Conservation (phyloP, 2,888 invertebrate species). For the Torymus texanus region DNA sequence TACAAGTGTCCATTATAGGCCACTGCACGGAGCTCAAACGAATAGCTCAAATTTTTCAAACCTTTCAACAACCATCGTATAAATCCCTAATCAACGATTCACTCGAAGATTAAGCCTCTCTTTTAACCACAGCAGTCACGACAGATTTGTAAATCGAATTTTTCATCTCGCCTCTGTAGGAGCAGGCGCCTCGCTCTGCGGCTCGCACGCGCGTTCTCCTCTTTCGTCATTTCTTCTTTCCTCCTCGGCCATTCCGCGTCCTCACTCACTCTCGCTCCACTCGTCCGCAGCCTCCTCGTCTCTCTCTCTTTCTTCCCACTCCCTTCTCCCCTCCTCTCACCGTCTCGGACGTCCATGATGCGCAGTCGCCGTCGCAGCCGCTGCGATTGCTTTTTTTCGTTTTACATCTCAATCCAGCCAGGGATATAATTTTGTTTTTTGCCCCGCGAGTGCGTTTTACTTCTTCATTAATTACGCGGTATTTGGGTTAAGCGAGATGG, state of each 20-base stretch:
- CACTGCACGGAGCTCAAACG: too few species aligned
- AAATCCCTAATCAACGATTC: too few species aligned
- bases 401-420: conserved; percentile 49
- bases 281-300: conserved; percentile 46
- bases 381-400: conserved; percentile 14
- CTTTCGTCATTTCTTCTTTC: conserved; percentile 49
- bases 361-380: neutral
- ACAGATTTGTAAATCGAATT: conserved; percentile 73
- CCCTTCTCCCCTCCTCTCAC: conserved; percentile 34
- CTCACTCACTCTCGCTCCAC: conserved; percentile 49
- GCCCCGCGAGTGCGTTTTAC: conserved; percentile 30
- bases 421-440: conserved; percentile 15
- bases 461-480: too few species aligned
- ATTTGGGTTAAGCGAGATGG: too few species aligned
- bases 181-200: conserved; percentile 54
- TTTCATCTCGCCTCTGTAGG: conserved; percentile 67
- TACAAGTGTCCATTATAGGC: too few species aligned
- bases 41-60: too few species aligned
- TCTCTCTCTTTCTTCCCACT: conserved; percentile 43
- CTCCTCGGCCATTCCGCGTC: conserved; percentile 48
- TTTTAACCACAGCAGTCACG: conserved; percentile 66
- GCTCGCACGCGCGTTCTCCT: conserved; percentile 53
- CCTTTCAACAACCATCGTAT: too few species aligned
- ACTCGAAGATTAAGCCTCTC: too few species aligned
- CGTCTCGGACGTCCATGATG: conserved; percentile 28